Percentiles rank a stretch among this genome's conserved stretches.
Conservation (phyloP, 2,888 invertebrate genomes). For the Sussaba pulchella region DNA sequence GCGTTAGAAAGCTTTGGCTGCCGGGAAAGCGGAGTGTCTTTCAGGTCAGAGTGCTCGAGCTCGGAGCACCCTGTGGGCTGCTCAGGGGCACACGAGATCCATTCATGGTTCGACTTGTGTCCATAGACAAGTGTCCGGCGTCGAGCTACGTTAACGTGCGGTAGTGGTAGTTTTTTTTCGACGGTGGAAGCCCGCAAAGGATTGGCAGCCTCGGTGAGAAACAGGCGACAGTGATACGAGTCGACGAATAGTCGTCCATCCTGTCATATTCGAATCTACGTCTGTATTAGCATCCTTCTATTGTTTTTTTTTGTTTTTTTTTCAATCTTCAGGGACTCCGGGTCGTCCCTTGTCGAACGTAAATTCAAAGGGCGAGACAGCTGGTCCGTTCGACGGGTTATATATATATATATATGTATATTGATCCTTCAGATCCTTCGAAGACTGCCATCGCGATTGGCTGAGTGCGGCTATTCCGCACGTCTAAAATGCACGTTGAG, state of each 20-base stretch:
- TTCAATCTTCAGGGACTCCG: neutral
- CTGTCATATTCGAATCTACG: constrained; percentile 54
- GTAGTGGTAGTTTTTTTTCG: constrained; percentile 44
- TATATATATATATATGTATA: constrained; percentile 13
- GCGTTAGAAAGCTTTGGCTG: constrained; percentile 54
- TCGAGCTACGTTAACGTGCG: constrained; percentile 50
- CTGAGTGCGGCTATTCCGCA: neutral
- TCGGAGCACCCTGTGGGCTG: constrained; percentile 51
- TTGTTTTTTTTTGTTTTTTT: neutral
- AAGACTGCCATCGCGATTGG: constrained; percentile 9
- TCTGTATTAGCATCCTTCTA: neutral
- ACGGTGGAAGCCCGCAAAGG: constrained; percentile 16
- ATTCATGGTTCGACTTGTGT: constrained; percentile 68
- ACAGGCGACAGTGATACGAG: constrained; percentile 1
- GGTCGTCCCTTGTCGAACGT: neutral
- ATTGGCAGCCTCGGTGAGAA: neutral
- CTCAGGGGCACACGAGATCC: constrained; percentile 59
- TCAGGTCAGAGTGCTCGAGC: constrained; percentile 54
- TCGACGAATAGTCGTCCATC: constrained; percentile 22
- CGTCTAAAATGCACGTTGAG: constrained; percentile 41
- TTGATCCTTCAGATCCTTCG: constrained; percentile 41
- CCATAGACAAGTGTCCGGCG: constrained; percentile 28
- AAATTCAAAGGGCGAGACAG: neutral
- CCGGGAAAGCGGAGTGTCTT: constrained; percentile 66
- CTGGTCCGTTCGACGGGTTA: neutral